Conservation (phyloP, 2,113 vertebrate genomes). For the Hirundichthys speculiger region DNA sequence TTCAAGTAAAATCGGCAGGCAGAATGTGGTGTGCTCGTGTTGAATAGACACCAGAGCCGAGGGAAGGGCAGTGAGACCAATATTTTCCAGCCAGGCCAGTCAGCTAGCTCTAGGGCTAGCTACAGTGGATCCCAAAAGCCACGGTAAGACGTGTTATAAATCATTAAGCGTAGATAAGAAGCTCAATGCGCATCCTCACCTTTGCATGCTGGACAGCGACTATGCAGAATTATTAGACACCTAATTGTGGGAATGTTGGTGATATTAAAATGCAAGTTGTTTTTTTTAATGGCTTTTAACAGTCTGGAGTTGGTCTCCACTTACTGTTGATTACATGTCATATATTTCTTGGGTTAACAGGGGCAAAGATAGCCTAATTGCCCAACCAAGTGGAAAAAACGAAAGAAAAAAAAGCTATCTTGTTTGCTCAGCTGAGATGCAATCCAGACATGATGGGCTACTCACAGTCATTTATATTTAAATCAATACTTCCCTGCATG, state of each 20-base stretch:
- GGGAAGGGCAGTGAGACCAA: constrained; percentile 61
- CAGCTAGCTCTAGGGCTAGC: constrained; percentile 78
- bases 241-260: too few species aligned
- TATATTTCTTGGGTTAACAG: constrained; percentile 15
- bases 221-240: neutral
- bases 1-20: constrained; percentile 39
- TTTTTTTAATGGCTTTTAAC: too few species aligned
- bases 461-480: too few species aligned
- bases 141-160: constrained; percentile 75
- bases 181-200: neutral
- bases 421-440: constrained; percentile 23
- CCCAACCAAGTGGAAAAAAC: constrained; percentile 47
- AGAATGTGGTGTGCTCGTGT: constrained; percentile 58
- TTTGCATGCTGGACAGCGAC: neutral
- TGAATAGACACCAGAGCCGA: constrained; percentile 64
- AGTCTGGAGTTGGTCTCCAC: too few species aligned
- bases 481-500: too few species aligned
- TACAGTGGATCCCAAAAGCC: constrained; percentile 79
- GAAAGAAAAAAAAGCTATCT: constrained; percentile 34
- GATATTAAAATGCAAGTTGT: too few species aligned
- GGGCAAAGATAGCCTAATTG: constrained; percentile 54
- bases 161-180: constrained; percentile 45
- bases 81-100: constrained; percentile 74
- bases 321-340: too few species aligned
- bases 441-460: neutral